These are phyloP conservation scores for Nasonia oneida DNA, from an alignment of 2,888 invertebrate genomes.

Conservation along the genomic window DNA sequence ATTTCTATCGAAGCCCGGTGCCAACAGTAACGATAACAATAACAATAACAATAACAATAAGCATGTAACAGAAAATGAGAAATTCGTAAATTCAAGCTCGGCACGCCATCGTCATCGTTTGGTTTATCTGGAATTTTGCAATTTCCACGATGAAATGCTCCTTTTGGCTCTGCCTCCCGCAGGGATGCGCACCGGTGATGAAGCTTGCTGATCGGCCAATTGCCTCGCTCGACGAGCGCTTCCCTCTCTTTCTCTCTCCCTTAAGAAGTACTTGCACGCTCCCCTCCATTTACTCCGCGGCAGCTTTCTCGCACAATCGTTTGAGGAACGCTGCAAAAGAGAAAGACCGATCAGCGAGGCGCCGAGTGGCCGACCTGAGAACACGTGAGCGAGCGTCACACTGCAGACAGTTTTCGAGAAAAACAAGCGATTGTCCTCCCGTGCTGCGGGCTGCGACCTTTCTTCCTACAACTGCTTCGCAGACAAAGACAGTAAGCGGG, in stretches of 20 bases:
- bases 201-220: neutral
- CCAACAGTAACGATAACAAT: neutral
- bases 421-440: too few relatives aligned
- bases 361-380: too few relatives aligned
- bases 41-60: neutral
- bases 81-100: neutral
- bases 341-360: neutral
- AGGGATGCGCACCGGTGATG: neutral
- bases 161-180: neutral
- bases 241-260: neutral
- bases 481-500: too few relatives aligned
- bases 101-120: neutral
- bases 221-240: constrained; percentile 1
- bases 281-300: constrained; percentile 57
- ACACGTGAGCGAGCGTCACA: too few relatives aligned
- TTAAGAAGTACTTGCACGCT: neutral
- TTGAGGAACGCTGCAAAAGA: constrained; percentile 85
- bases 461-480: too few relatives aligned
- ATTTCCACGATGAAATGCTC: constrained; percentile 26
- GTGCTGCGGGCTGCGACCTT: too few relatives aligned
- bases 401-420: too few relatives aligned
- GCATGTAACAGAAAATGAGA: neutral
- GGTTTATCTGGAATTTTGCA: neutral
- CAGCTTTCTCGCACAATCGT: constrained; percentile 87
- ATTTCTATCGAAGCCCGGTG: neutral